Evolutionary conservation across 2,797 vertebrate species (phyloP), one percentile per base, ranked within the genome.

Genomic region (Channallabes apus): DNA sequence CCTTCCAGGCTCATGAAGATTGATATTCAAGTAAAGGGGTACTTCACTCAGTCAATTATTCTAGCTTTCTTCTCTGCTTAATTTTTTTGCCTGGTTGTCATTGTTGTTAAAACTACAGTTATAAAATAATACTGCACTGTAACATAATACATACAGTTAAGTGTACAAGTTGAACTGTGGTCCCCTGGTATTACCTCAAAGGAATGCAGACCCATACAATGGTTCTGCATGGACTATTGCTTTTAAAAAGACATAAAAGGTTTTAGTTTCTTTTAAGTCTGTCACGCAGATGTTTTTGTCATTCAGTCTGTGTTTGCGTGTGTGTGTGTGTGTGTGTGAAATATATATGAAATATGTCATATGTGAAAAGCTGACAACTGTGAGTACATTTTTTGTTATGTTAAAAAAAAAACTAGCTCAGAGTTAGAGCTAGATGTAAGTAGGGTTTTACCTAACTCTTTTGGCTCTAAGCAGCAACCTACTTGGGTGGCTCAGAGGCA

Each of bases 201-300:
- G 54, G 41, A 87, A 87, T 86, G 64, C 38, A 77, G 69, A 73
- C 61, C 65, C 64, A 87, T 86, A 86, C 73, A 22, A 77, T 76
- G 17, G 56, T 73, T 56, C 77, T 41, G n/a, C 68, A 22, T 83
- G 20, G 65, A 58, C 54, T 73, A 65, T 72, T 65, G 84, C 69
- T 54, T 29, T 62, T 9, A 54, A 59, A 80, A 72, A 22, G 64
- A 65, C 85, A 82, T 65, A 51, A 81, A 85, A 85, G 86, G 75
- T 32, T 51, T 84, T 38, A n/a, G 56, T 61, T 83, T 12, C 82
- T 84, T 84, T 80, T 79, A 82, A 72, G 61, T 86, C 54, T 88
- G 83, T 61, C 76, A 32, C 84, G 88, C 93, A 94, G 93, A 92
- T 96, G 94, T 92, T 94, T 93, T 90, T 90, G 83, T 92, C 87